Evolutionary conservation across 1,140 invertebrate genomes (phyloP).

Genomic region (Diprion similis): DNA sequence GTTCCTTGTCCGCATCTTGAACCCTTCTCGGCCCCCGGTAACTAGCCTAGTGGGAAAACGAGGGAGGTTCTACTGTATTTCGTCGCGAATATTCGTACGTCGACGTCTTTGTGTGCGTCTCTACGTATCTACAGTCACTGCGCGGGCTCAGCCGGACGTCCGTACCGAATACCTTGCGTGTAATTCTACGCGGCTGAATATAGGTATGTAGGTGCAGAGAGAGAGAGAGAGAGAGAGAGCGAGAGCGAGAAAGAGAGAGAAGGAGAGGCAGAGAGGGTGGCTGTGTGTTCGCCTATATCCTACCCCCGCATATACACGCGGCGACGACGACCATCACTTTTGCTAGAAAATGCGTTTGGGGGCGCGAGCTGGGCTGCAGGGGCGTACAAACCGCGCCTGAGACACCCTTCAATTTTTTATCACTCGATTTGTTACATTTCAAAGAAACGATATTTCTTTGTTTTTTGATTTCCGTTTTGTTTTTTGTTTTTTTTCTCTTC

Average conservation of each 20-base stretch:
- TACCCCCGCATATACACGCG: background rate
- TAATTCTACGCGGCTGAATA: background rate
- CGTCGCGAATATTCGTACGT: too few species aligned
- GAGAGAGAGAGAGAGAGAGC: too few species aligned
- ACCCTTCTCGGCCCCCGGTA: background rate
- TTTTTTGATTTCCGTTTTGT: background rate
- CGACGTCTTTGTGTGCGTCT: too few species aligned
- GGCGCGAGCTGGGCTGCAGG: background rate
- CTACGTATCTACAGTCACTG: too few species aligned
- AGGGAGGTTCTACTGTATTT: too few species aligned
- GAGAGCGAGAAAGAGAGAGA: too few species aligned
- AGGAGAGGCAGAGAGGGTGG: background rate
- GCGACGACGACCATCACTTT: conserved; percentile 5
- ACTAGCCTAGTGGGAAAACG: too few species aligned
- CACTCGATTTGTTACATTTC: background rate
- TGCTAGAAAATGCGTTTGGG: conserved; percentile 10
- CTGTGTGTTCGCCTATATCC: background rate
- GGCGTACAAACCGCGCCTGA: background rate
- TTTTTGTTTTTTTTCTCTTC: background rate
- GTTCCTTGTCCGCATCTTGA: background rate
- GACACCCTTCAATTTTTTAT: background rate
- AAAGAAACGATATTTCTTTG: background rate
- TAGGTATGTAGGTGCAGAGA: too few species aligned
- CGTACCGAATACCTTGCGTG: background rate
- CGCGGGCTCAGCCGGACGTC: background rate